These are phyloP conservation scores for Enteromius afrohamiltoni DNA, from an alignment of 2,797 vertebrate species.

Conservation along the genomic window DNA sequence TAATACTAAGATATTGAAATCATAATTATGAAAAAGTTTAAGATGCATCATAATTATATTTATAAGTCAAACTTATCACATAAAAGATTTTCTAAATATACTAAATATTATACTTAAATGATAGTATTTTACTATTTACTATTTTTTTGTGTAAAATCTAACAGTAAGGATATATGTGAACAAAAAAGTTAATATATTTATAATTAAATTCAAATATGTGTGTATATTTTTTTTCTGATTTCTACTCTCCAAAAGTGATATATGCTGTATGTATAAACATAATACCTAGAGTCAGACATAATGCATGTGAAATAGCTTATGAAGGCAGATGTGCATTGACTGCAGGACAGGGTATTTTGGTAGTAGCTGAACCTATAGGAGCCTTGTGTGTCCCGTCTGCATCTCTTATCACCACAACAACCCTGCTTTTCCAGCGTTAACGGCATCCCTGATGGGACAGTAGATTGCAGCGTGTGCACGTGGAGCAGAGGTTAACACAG, in stretches of 20 bases:
- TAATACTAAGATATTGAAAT: neutral
- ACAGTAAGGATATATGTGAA: too few species aligned
- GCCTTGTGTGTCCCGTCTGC: neutral
- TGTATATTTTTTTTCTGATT: neutral
- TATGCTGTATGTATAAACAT: neutral
- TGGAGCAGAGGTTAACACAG: conserved; percentile 49
- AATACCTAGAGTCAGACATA: neutral
- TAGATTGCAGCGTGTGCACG: neutral
- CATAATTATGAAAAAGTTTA: neutral
- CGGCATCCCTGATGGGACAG: conserved; percentile 4
- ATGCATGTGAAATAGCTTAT: neutral
- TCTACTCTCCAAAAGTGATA: neutral
- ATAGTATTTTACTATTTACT: neutral
- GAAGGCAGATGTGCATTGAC: neutral
- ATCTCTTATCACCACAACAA: conserved; percentile 14
- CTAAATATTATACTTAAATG: neutral
- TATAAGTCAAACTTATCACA: neutral
- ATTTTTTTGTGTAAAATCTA: neutral
- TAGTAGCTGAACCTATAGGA: neutral
- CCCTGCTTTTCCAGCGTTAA: neutral
- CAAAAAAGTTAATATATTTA: too few species aligned
- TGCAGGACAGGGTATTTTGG: neutral
- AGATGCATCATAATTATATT: neutral
- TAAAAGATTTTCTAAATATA: neutral
- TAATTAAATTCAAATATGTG: neutral